Percentiles rank a stretch among this genome's conserved stretches.
phyloP scores from a whole-genome alignment of 2,888 invertebrate genomes.

The Watsonalla cultraria region DNA sequence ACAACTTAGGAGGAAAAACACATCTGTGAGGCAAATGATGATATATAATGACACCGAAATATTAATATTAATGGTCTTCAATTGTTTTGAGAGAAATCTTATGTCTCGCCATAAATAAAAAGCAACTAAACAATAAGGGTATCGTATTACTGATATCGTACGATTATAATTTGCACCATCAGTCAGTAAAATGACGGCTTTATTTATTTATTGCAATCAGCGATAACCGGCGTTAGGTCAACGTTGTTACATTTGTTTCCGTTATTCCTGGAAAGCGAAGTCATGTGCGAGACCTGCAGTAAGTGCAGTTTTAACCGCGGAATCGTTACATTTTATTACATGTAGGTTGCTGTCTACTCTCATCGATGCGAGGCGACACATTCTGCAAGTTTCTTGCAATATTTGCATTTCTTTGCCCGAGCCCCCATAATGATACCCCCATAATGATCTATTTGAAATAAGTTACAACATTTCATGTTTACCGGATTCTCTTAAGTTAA shows the following conservation, averaged over 20 bases:
- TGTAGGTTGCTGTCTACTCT: constrained; percentile 6
- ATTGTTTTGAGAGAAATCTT: neutral
- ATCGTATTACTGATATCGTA: constrained; percentile 37
- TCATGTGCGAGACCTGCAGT: constrained; percentile 23
- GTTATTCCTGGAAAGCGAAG: constrained; percentile 50
- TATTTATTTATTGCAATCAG: constrained; percentile 43
- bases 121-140: constrained; percentile 5
- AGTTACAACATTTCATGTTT: too few species aligned
- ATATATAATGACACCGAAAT: too few species aligned
- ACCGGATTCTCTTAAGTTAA: too few species aligned
- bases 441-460: too few species aligned
- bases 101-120: neutral
- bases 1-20: too few species aligned
- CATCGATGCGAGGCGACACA: neutral
- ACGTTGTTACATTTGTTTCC: constrained; percentile 39
- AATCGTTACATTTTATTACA: neutral
- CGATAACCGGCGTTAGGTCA: constrained; percentile 33
- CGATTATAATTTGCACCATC: constrained; percentile 43
- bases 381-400: neutral
- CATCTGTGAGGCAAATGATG: too few species aligned
- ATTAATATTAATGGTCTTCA: neutral
- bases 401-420: too few species aligned
- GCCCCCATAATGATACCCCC: too few species aligned
- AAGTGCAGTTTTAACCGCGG: constrained; percentile 2
- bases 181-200: constrained; percentile 19